Percentiles rank a stretch among this genome's conserved stretches.
Conservation (phyloP, 2,797 vertebrate species). For the Chrysolophus pictus region DNA sequence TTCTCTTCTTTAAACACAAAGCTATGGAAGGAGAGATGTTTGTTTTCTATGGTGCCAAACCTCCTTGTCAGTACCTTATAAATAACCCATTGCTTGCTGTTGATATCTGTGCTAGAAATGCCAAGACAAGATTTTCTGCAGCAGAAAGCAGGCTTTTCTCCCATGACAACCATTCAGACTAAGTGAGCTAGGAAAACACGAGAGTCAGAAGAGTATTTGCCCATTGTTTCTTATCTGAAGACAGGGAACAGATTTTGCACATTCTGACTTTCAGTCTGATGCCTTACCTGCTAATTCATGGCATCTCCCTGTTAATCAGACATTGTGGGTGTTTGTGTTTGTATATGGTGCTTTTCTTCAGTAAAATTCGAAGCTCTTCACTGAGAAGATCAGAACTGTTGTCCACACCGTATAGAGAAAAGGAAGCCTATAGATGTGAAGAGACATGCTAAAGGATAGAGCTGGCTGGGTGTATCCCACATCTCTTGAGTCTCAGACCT, state of each 20-base stretch:
- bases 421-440: background rate
- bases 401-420: background rate
- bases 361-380: background rate
- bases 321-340: background rate
- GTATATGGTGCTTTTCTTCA: background rate
- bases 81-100: background rate
- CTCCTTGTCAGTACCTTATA: background rate
- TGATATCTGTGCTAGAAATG: conserved; percentile 1
- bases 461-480: background rate
- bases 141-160: conserved; percentile 19
- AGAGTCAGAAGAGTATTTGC: background rate
- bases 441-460: background rate
- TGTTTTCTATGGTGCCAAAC: background rate
- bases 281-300: accelerated
- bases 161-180: background rate
- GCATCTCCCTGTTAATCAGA: background rate
- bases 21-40: background rate
- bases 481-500: background rate
- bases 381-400: background rate
- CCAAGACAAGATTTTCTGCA: background rate
- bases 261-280: background rate
- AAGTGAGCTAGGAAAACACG: background rate
- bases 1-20: background rate
- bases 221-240: background rate
- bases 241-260: background rate